phyloP scores from a whole-genome alignment of 64 coral and sea anemone species.

The Trachythela sp. region DNA sequence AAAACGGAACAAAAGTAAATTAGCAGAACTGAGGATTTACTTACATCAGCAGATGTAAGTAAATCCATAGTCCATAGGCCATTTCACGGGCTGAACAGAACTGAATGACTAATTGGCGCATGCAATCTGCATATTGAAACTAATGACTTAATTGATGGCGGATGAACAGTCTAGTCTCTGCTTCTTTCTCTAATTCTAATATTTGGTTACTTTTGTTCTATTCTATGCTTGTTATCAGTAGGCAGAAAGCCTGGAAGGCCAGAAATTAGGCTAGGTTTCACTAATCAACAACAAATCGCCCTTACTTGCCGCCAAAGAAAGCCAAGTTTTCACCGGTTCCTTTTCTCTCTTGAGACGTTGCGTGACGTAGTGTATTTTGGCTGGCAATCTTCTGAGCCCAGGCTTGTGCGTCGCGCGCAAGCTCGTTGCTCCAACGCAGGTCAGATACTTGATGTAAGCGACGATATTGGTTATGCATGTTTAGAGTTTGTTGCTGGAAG shows the following conservation, averaged over 20 bases:
- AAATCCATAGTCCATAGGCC: too few species aligned
- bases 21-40: too few species aligned
- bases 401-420: conserved; percentile 75
- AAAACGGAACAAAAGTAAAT: too few species aligned
- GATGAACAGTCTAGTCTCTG: too few species aligned
- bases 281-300: not conserved
- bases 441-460: conserved; percentile 54
- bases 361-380: conserved; percentile 54
- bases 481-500: conserved; percentile 62
- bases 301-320: conserved; percentile 9
- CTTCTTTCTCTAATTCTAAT: too few species aligned
- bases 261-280: not conserved
- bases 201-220: too few species aligned
- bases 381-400: conserved; percentile 86
- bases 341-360: conserved; percentile 19
- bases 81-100: too few species aligned
- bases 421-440: conserved; percentile 65
- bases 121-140: too few species aligned
- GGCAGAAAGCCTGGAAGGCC: not conserved
- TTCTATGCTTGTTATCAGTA: too few species aligned
- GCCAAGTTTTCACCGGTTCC: conserved; percentile 60
- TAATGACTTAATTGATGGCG: too few species aligned
- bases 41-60: too few species aligned
- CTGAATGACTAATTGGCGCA: too few species aligned
- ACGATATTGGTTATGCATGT: conserved; percentile 72